A percentile compares a stretch with the other conserved stretches of the same genome.
Evolutionary conservation across 2,797 vertebrate genomes (phyloP).

Genomic region (Epinephelus awoara): DNA sequence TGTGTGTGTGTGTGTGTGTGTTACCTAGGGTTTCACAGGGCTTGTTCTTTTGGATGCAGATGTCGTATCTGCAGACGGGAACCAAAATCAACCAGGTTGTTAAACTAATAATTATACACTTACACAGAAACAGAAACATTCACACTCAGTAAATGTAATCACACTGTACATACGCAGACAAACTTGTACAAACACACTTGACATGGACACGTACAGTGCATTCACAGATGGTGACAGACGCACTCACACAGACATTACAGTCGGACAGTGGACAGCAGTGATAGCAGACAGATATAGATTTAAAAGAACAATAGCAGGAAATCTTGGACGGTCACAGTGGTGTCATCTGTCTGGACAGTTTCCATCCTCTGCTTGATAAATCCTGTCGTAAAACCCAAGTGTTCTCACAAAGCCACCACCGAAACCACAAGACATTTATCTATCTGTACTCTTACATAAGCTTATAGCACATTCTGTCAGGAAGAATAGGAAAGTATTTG

Average conservation of each 20-base stretch:
- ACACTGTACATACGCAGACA: slow-evolving; percentile 1
- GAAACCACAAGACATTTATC: slow-evolving; percentile 33
- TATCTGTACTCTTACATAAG: slow-evolving; percentile 27
- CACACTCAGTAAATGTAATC: background rate
- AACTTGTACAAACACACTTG: slow-evolving; percentile 1
- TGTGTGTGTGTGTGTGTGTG: slow-evolving; percentile 35
- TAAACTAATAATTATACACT: slow-evolving; percentile 8
- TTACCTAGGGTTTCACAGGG: slow-evolving; percentile 98
- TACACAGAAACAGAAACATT: slow-evolving; percentile 2
- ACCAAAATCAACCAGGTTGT: slow-evolving; percentile 25
- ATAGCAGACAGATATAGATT: slow-evolving; percentile 69
- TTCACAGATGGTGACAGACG: slow-evolving; percentile 13
- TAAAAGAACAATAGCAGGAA: slow-evolving; percentile 84
- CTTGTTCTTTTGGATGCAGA: slow-evolving; percentile 99
- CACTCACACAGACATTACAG: slow-evolving; percentile 28
- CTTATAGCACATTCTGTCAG: slow-evolving; percentile 25
- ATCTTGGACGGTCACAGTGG: slow-evolving; percentile 61
- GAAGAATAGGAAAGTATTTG: slow-evolving; percentile 58
- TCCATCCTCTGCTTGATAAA: slow-evolving; percentile 77
- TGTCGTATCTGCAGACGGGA: slow-evolving; percentile 91
- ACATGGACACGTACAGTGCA: slow-evolving; percentile 2
- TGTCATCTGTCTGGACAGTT: slow-evolving; percentile 77
- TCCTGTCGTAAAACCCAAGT: slow-evolving; percentile 44
- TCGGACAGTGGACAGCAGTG: slow-evolving; percentile 56
- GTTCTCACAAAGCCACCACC: slow-evolving; percentile 59